Percentiles rank a stretch among this genome's conserved stretches.
Conservation (phyloP, 1,140 invertebrate genomes). For the Drosophila nigrodunni region DNA sequence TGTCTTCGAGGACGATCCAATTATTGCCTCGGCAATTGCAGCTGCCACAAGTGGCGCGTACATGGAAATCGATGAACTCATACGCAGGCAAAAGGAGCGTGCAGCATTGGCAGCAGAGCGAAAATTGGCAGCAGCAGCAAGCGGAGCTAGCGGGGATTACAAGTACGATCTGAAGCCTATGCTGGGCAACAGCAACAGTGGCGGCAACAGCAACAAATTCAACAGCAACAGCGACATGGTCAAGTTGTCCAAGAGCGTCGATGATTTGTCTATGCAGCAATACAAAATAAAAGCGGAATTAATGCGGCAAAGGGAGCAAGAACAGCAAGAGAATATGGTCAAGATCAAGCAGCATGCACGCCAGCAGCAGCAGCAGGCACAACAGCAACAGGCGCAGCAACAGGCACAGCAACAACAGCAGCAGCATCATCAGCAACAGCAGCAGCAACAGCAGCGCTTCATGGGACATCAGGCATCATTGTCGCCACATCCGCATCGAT, state of each 20-base stretch:
- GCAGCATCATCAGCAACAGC: constrained; percentile 67
- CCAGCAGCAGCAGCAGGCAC: constrained; percentile 69
- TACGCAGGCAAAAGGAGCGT: constrained; percentile 76
- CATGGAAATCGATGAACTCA: constrained; percentile 83
- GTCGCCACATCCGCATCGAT: constrained; percentile 70
- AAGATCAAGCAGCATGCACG: constrained; percentile 80
- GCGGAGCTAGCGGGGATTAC: constrained; percentile 61
- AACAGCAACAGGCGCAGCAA: constrained; percentile 69
- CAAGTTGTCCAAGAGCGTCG: constrained; percentile 81
- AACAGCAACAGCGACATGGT: constrained; percentile 76
- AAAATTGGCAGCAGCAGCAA: constrained; percentile 71
- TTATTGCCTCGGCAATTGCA: constrained; percentile 83
- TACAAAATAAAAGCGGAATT: constrained; percentile 74
- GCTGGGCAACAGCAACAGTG: constrained; percentile 64
- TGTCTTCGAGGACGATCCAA: constrained; percentile 84
- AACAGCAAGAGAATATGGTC: constrained; percentile 80
- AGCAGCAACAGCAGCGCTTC: constrained; percentile 67
- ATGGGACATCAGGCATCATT: constrained; percentile 62
- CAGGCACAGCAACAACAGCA: constrained; percentile 73
- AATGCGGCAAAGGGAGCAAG: constrained; percentile 72
- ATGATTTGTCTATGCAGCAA: constrained; percentile 78
- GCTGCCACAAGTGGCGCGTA: constrained; percentile 81
- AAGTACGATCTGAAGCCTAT: constrained; percentile 81
- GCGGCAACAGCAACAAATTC: constrained; percentile 57
- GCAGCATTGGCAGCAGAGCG: constrained; percentile 70